Percentiles rank a stretch among this genome's conserved stretches.
phyloP scores from a whole-genome alignment of 2,797 vertebrate genomes.

The Arrhamphus sclerolepis region DNA sequence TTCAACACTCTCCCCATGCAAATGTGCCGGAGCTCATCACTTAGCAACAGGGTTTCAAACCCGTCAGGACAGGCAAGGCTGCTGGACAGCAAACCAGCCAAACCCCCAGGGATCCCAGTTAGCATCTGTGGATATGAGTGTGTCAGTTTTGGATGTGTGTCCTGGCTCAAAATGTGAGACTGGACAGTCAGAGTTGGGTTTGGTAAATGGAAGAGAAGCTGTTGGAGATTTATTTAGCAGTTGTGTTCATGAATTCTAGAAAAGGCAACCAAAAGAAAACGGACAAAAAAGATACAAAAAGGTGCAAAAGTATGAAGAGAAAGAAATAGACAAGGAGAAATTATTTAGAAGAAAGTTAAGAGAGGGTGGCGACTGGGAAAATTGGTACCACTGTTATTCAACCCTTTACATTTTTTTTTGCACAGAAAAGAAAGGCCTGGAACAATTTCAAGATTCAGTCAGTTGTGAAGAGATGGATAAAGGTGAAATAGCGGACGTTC shows the following conservation, averaged over 20 bases:
- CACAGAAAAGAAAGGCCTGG: conserved; percentile 44
- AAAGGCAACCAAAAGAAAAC: conserved; percentile 63
- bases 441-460: conserved; percentile 61
- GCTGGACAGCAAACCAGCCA: conserved; percentile 58
- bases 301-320: conserved; percentile 14
- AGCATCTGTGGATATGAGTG: conserved; percentile 44
- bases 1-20: conserved; percentile 35
- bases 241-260: conserved; percentile 84
- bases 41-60: conserved; percentile 53
- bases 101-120: conserved; percentile 42
- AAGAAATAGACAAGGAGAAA: conserved; percentile 13
- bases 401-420: conserved; percentile 37
- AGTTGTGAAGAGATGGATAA: conserved; percentile 65
- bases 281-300: neutral
- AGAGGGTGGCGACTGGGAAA: neutral
- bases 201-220: conserved; percentile 36
- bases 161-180: conserved; percentile 43
- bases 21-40: conserved; percentile 57
- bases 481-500: conserved; percentile 62
- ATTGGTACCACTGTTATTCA: conserved; percentile 43
- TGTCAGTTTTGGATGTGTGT: conserved; percentile 32
- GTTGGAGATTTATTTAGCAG: conserved; percentile 74
- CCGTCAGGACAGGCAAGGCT: conserved; percentile 46
- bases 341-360: conserved; percentile 9
- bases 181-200: conserved; percentile 44